Evolutionary conservation across 1,140 invertebrate genomes (phyloP).

Genomic region (Musca vetustissima): DNA sequence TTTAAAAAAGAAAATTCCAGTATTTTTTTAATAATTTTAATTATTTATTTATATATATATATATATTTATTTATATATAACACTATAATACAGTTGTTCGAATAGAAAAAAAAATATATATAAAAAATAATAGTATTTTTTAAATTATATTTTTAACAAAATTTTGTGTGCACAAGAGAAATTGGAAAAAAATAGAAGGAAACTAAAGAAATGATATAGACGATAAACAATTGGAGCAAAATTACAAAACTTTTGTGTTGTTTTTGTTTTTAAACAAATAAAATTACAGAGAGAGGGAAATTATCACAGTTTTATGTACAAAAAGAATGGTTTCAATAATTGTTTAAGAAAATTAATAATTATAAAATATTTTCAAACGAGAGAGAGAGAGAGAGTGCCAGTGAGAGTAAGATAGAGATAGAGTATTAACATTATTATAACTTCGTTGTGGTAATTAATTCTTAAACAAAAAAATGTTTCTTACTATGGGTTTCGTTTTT

Average conservation of each 20-base stretch:
- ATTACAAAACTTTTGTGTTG: neutral
- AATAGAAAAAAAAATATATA: neutral
- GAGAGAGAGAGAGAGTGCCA: no score
- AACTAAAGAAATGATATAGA: neutral
- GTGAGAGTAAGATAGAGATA: no score
- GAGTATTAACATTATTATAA: no score
- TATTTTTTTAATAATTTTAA: neutral
- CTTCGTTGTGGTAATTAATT: no score
- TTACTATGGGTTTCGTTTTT: no score
- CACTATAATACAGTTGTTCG: slow-evolving; percentile 15
- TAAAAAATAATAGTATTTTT: no score
- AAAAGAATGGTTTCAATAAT: neutral
- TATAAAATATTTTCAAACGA: no score
- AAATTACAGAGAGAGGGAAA: neutral
- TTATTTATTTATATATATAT: neutral
- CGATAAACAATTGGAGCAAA: neutral
- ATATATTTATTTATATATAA: slow-evolving; percentile 6
- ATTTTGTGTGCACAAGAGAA: neutral
- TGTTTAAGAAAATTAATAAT: no score
- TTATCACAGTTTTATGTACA: slow-evolving; percentile 24
- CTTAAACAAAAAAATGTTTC: no score
- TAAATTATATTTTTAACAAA: slow-evolving; percentile 6
- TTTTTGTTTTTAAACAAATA: neutral
- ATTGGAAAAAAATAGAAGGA: neutral
- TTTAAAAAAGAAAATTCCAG: no score